A percentile compares a stretch with the other conserved stretches of the same genome.
Evolutionary conservation across 2,113 vertebrate genomes (phyloP).

Genomic region (Malurus melanocephalus): DNA sequence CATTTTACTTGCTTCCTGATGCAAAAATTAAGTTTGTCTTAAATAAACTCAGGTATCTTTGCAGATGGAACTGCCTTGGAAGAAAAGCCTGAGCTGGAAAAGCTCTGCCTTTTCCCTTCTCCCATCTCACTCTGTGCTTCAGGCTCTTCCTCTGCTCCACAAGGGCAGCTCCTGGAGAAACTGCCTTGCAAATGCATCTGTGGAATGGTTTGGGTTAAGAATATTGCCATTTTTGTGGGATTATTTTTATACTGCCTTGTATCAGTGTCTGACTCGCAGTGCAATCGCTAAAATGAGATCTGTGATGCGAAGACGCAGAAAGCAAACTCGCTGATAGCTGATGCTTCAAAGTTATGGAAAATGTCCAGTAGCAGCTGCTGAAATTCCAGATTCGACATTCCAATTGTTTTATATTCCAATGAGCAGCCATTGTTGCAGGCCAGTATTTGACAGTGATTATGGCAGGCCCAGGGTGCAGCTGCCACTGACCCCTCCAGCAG

Average conservation of each 20-base stretch:
- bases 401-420: slow-evolving; percentile 50
- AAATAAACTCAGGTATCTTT: background rate
- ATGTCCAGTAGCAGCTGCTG: slow-evolving; percentile 48
- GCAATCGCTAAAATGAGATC: background rate
- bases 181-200: background rate
- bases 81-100: background rate
- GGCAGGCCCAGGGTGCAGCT: slow-evolving; percentile 47
- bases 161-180: background rate
- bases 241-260: background rate
- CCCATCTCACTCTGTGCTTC: accelerated
- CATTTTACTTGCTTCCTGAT: background rate
- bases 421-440: slow-evolving; percentile 33
- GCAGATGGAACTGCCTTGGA: background rate
- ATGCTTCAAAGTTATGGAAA: background rate
- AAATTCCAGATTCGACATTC: slow-evolving; percentile 32
- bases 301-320: background rate
- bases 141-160: background rate
- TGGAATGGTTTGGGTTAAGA: background rate
- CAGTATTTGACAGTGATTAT: slow-evolving; percentile 45
- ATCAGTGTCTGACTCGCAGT: background rate
- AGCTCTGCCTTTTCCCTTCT: background rate
- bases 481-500: slow-evolving; percentile 32
- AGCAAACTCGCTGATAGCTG: background rate
- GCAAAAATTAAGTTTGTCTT: background rate
- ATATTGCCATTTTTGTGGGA: background rate